Conservation (phyloP, 2,797 vertebrate genomes). For the Brachymystax lenok region DNA sequence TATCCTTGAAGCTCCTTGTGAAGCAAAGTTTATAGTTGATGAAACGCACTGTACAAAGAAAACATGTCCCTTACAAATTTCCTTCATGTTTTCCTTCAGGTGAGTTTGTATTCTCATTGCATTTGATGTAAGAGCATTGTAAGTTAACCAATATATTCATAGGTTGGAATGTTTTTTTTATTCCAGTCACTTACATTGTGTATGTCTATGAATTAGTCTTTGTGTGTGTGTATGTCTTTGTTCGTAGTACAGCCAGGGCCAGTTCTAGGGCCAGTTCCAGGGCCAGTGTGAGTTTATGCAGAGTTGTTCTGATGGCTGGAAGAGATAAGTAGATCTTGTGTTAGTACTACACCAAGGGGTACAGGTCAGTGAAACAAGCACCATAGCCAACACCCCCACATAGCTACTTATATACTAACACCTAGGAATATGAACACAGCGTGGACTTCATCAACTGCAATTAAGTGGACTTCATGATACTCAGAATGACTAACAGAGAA, state of each 20-base stretch:
- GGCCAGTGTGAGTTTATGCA: not conserved
- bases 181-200: conserved; percentile 15
- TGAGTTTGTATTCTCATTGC: not conserved
- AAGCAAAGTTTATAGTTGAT: not conserved
- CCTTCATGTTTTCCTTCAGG: not conserved
- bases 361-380: conserved; percentile 36
- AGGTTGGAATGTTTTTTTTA: not conserved
- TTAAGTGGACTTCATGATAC: conserved; percentile 44
- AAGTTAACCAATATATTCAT: not conserved
- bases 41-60: not conserved
- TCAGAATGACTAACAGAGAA: conserved; percentile 52
- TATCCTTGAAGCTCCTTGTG: not conserved
- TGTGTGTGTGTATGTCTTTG: conserved; percentile 4
- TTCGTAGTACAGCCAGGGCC: too few species aligned
- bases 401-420: conserved; percentile 38
- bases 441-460: conserved; percentile 52
- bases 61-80: not conserved
- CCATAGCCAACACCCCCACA: conserved; percentile 33
- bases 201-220: conserved; percentile 5
- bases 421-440: conserved; percentile 37
- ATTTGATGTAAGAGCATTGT: not conserved
- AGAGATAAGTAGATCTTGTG: conserved; percentile 4
- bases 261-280: not conserved
- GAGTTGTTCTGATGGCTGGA: not conserved
- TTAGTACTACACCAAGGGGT: conserved; percentile 19